phyloP scores from a whole-genome alignment of 2,888 invertebrate species.

The Drosophila robusta region DNA sequence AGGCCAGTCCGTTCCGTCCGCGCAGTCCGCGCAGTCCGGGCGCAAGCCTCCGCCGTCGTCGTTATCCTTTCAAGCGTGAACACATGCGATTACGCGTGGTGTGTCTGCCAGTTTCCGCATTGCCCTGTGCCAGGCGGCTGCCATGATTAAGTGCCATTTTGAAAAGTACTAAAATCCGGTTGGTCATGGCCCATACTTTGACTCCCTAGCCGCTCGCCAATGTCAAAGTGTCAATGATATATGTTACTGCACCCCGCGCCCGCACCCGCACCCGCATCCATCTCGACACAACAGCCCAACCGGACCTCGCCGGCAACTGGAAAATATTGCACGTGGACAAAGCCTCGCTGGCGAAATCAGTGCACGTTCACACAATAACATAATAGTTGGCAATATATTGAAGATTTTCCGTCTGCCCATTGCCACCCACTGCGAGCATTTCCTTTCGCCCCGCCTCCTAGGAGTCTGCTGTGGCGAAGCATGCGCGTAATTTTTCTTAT shows the following conservation, averaged over 20 bases:
- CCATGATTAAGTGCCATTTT: conserved; percentile 85
- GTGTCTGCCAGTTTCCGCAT: conserved; percentile 83
- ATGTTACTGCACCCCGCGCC: conserved; percentile 60
- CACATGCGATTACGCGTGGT: conserved; percentile 84
- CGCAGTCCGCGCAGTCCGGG: conserved; percentile 1
- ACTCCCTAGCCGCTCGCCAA: conserved; percentile 56
- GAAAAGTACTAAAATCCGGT: conserved; percentile 85
- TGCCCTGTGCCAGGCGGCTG: conserved; percentile 81
- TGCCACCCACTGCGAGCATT: conserved; percentile 27
- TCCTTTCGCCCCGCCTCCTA: background rate
- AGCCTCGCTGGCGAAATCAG: conserved; percentile 71
- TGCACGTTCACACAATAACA: conserved; percentile 81
- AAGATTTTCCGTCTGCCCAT: conserved; percentile 54
- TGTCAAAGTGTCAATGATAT: conserved; percentile 84
- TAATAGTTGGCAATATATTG: conserved; percentile 79
- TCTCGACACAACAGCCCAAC: conserved; percentile 4
- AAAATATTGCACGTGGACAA: conserved; percentile 76
- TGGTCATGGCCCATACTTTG: conserved; percentile 69
- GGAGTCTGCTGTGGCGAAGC: conserved; percentile 1
- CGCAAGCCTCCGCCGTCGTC: conserved; percentile 48
- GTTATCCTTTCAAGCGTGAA: conserved; percentile 84
- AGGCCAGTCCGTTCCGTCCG: conserved; percentile 23
- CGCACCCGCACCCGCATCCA: background rate
- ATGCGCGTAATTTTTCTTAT: conserved; percentile 57
- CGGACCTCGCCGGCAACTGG: conserved; percentile 37